Percentiles rank a stretch among this genome's conserved stretches.
Evolutionary conservation across 2,113 vertebrate genomes (phyloP).

Genomic region (Mastomys natalensis): DNA sequence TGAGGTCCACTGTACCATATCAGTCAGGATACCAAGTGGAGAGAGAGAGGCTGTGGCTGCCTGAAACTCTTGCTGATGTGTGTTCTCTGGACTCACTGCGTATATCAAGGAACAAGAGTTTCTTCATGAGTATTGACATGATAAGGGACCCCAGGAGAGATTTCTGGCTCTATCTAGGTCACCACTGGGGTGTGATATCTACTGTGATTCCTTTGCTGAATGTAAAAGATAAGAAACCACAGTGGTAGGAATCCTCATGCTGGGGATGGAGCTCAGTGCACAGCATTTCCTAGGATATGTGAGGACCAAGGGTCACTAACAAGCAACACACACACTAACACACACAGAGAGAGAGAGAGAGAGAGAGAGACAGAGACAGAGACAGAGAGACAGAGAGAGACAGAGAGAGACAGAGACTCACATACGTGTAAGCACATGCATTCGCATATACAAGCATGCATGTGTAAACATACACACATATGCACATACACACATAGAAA

Average conservation of each 20-base stretch:
- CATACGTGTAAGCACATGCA: background rate
- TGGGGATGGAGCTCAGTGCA: background rate
- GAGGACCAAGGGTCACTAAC: no score
- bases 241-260: background rate
- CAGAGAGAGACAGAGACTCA: no score
- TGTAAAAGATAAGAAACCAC: background rate
- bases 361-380: no score
- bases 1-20: background rate
- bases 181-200: no score
- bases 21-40: background rate
- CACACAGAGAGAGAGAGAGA: background rate
- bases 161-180: background rate
- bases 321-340: background rate
- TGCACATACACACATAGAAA: no score
- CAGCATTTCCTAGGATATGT: no score
- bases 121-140: background rate
- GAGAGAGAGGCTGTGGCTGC: accelerated
- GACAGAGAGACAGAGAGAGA: no score
- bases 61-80: background rate
- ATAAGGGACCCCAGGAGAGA: background rate
- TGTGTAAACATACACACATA: background rate
- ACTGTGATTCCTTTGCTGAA: background rate
- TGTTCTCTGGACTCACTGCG: background rate
- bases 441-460: background rate
- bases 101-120: no score